A percentile compares a stretch with the other conserved stretches of the same genome.
These are phyloP conservation scores for Aethes cnicana DNA, from an alignment of 2,888 invertebrate species.

Conservation along the genomic window DNA sequence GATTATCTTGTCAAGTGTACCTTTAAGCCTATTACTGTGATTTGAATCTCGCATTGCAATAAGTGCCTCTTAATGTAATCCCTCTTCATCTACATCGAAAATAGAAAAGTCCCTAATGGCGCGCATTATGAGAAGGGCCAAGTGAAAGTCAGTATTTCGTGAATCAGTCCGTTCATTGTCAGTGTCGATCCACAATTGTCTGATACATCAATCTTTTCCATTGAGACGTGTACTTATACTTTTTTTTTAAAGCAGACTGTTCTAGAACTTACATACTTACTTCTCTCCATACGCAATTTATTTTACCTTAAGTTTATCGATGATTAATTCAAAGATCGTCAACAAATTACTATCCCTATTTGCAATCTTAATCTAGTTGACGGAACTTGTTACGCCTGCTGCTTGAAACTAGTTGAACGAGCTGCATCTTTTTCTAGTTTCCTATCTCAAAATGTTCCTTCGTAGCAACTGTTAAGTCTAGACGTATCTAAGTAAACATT, in stretches of 20 bases:
- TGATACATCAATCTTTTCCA: constrained; percentile 63
- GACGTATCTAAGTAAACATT: constrained; percentile 10
- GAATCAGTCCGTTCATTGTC: constrained; percentile 62
- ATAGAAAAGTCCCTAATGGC: constrained; percentile 51
- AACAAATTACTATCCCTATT: neutral
- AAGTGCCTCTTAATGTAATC: constrained; percentile 29
- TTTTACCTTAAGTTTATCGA: neutral
- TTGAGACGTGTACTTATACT: constrained; percentile 48
- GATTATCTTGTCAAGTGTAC: constrained; percentile 18
- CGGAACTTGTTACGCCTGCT: constrained; percentile 4
- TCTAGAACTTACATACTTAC: neutral
- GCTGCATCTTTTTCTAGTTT: constrained; percentile 1
- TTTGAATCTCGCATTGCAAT: constrained; percentile 32
- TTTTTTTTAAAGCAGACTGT: constrained; percentile 53
- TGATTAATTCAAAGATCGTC: neutral
- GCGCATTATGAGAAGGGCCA: constrained; percentile 61
- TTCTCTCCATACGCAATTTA: neutral
- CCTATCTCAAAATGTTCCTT: constrained; percentile 3
- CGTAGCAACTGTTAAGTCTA: constrained; percentile 5
- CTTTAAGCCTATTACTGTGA: constrained; percentile 25
- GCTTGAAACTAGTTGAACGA: constrained; percentile 7
- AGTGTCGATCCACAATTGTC: constrained; percentile 61
- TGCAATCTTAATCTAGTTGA: constrained; percentile 1
- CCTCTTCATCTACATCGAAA: constrained; percentile 34
- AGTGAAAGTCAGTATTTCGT: constrained; percentile 73